These are phyloP conservation scores for Ctenicera cuprea DNA, from an alignment of 2,888 invertebrate species.

Conservation along the genomic window DNA sequence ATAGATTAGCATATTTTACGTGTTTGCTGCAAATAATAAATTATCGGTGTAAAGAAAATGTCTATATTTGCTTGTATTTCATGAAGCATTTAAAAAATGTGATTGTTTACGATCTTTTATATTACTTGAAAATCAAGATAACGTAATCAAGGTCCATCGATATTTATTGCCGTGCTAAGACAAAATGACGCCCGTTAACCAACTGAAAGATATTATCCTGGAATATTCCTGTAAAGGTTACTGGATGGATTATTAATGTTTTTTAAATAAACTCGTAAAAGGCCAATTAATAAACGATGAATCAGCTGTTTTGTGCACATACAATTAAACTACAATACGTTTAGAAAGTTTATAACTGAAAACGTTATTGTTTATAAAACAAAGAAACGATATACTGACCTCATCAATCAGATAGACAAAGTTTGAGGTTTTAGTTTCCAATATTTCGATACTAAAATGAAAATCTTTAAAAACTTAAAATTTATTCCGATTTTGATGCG, in stretches of 20 bases:
- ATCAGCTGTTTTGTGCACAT: background rate
- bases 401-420: no score
- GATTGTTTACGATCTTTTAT: constrained; percentile 38
- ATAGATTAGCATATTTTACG: constrained; percentile 24
- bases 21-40: constrained; percentile 18
- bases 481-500: no score
- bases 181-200: constrained; percentile 20
- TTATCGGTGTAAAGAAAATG: constrained; percentile 22
- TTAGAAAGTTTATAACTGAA: constrained; percentile 1
- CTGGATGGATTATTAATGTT: constrained; percentile 4
- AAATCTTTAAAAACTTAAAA: no score
- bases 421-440: no score
- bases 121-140: constrained; percentile 32
- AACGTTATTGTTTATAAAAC: background rate
- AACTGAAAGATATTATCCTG: constrained; percentile 35
- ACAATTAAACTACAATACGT: background rate
- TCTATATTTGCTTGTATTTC: constrained; percentile 31
- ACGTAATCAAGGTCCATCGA: constrained; percentile 34
- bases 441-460: no score
- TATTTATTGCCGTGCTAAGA: constrained; percentile 20
- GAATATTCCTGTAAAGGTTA: constrained; percentile 12
- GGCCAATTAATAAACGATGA: constrained; percentile 19
- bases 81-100: constrained; percentile 13
- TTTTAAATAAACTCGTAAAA: constrained; percentile 9
- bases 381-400: background rate